These are phyloP conservation scores for Spicauda simplicius DNA, from an alignment of 2,888 invertebrate genomes.

Conservation along the genomic window DNA sequence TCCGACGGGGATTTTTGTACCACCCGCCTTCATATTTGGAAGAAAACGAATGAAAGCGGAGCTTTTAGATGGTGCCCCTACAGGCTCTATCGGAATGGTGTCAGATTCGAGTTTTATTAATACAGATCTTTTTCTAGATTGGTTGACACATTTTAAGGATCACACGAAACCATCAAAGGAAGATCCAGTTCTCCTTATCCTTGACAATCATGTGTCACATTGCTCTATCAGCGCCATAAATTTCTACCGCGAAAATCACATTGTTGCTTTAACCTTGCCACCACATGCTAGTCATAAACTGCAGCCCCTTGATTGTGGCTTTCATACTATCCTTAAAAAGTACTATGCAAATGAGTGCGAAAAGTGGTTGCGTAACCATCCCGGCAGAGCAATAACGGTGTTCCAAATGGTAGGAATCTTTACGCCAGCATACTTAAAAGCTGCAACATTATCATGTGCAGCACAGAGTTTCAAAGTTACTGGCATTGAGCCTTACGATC, in stretches of 20 bases:
- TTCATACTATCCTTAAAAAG: conserved; percentile 40
- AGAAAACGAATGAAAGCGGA: conserved; percentile 51
- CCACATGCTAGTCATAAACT: conserved; percentile 39
- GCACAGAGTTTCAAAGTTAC: conserved; percentile 23
- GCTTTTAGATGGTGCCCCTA: conserved; percentile 51
- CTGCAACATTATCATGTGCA: conserved; percentile 22
- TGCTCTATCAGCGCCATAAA: conserved; percentile 25
- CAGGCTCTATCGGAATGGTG: conserved; percentile 46
- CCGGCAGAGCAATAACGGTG: conserved; percentile 43
- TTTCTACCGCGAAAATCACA: conserved; percentile 37
- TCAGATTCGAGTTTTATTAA: conserved; percentile 43
- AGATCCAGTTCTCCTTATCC: conserved; percentile 39
- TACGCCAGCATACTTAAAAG: conserved; percentile 11
- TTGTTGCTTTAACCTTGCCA: conserved; percentile 38
- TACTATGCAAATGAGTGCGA: conserved; percentile 44
- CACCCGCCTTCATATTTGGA: conserved; percentile 55
- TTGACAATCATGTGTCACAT: conserved; percentile 41
- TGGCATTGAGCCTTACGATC: conserved; percentile 28
- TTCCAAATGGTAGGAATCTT: conserved; percentile 39
- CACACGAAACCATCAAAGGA: conserved; percentile 27
- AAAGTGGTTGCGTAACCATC: conserved; percentile 46
- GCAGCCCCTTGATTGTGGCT: conserved; percentile 41
- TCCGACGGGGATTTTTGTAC: conserved; percentile 40
- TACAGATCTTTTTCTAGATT: conserved; percentile 38
- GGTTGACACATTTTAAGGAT: conserved; percentile 39